Evolutionary conservation across 1,140 invertebrate species (phyloP).

Genomic region (Psix sp.): DNA sequence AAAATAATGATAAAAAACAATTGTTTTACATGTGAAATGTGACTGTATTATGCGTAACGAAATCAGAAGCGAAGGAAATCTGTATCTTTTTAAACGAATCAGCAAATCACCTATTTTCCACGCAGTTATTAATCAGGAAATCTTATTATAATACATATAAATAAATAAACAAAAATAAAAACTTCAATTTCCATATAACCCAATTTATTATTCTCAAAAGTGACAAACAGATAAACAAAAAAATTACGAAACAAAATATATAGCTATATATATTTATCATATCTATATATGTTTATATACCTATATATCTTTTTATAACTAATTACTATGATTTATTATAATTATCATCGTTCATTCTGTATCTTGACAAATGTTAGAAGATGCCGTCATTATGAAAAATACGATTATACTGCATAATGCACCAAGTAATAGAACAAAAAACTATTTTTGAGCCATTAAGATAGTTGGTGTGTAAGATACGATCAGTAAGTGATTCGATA

Average conservation of each 20-base stretch:
- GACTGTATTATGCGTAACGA: too few species aligned
- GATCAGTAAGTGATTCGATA: slow-evolving; percentile 15
- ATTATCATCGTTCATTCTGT: neutral
- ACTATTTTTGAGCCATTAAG: slow-evolving; percentile 4
- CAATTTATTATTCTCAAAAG: neutral
- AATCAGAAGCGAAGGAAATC: too few species aligned
- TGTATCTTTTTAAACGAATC: too few species aligned
- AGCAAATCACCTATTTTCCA: too few species aligned
- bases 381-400: slow-evolving; percentile 8
- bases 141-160: neutral
- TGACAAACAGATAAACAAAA: slow-evolving; percentile 3
- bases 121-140: too few species aligned
- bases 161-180: neutral
- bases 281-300: too few species aligned
- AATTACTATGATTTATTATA: slow-evolving; percentile 2
- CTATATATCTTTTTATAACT: slow-evolving; percentile 9
- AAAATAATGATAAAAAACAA: too few species aligned
- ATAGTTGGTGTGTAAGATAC: slow-evolving; percentile 5
- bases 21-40: too few species aligned
- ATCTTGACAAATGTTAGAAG: neutral
- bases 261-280: too few species aligned
- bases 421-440: neutral
- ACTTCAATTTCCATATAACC: neutral
- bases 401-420: slow-evolving; percentile 21
- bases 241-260: neutral